phyloP scores from a whole-genome alignment of 2,888 invertebrate species.

The Clunio marinus region DNA sequence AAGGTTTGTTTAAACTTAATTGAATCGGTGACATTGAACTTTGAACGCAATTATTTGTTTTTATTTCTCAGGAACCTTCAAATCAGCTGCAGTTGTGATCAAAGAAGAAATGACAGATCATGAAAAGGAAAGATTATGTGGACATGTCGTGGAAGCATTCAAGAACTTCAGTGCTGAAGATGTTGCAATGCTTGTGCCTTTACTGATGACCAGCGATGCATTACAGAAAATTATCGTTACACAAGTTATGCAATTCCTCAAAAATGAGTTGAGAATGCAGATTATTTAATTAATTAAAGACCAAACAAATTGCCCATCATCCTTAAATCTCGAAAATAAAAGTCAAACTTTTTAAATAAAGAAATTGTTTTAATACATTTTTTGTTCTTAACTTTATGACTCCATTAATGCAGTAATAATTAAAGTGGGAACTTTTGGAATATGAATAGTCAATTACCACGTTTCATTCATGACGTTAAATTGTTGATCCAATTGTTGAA shows the following conservation, averaged over 20 bases:
- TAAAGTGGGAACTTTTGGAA: too few species aligned
- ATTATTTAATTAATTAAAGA: constrained; percentile 45
- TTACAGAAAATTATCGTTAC: constrained; percentile 47
- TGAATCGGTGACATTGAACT: neutral
- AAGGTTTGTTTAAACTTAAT: neutral
- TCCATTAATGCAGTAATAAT: neutral
- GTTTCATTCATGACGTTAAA: constrained; percentile 70
- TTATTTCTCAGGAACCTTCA: constrained; percentile 46
- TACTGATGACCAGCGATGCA: constrained; percentile 45
- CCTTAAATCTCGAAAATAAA: neutral
- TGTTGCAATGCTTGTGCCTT: constrained; percentile 45
- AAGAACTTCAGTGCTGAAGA: constrained; percentile 47
- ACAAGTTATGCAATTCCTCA: constrained; percentile 46
- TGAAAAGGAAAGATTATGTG: constrained; percentile 46
- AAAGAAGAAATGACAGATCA: constrained; percentile 47
- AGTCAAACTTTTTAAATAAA: neutral
- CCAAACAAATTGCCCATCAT: neutral
- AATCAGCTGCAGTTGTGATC: constrained; percentile 48
- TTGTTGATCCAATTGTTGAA: constrained; percentile 82
- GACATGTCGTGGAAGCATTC: constrained; percentile 46
- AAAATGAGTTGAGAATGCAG: constrained; percentile 47
- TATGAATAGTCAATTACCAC: constrained; percentile 9
- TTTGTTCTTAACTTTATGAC: neutral
- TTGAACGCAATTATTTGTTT: too few species aligned
- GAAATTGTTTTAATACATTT: neutral